Percentiles rank a stretch among this genome's conserved stretches.
These are phyloP conservation scores for Pogonus chalceus DNA, from an alignment of 1,140 invertebrate genomes.

Conservation along the genomic window DNA sequence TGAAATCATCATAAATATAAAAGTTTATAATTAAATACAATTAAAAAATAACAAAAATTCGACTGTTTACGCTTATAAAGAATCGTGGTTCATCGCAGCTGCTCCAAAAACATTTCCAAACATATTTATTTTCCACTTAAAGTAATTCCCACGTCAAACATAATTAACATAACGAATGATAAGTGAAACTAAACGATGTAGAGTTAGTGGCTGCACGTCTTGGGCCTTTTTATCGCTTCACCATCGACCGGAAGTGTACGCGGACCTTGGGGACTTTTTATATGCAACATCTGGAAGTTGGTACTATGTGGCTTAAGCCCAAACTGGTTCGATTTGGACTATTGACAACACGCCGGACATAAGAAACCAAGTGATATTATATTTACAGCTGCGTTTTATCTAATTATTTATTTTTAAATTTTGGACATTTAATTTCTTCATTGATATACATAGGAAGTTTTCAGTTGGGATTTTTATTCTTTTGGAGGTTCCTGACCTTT, in stretches of 20 bases:
- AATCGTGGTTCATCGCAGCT: neutral
- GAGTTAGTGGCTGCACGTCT: neutral
- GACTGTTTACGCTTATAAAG: neutral
- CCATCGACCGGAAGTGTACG: neutral
- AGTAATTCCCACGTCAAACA: conserved; percentile 4
- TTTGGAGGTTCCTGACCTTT: too few species aligned
- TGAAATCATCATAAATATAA: too few species aligned
- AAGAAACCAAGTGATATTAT: neutral
- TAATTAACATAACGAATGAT: conserved; percentile 2
- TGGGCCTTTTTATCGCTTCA: neutral
- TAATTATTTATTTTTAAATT: conserved; percentile 1
- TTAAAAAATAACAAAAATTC: neutral
- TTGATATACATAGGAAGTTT: too few species aligned
- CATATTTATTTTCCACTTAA: conserved; percentile 5
- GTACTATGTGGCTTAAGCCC: neutral
- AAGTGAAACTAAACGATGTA: conserved; percentile 4
- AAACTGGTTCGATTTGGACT: too few species aligned
- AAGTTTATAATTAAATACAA: conserved; percentile 6
- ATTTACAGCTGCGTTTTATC: neutral
- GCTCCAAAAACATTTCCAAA: neutral
- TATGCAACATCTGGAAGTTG: neutral
- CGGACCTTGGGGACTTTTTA: neutral
- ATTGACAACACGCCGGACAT: neutral
- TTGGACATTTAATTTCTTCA: too few species aligned
- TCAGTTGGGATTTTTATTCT: too few species aligned